Percentiles rank a stretch among this genome's conserved stretches.
Evolutionary conservation across 1,140 invertebrate species (phyloP).

Genomic region (Lasioglossum albipes): DNA sequence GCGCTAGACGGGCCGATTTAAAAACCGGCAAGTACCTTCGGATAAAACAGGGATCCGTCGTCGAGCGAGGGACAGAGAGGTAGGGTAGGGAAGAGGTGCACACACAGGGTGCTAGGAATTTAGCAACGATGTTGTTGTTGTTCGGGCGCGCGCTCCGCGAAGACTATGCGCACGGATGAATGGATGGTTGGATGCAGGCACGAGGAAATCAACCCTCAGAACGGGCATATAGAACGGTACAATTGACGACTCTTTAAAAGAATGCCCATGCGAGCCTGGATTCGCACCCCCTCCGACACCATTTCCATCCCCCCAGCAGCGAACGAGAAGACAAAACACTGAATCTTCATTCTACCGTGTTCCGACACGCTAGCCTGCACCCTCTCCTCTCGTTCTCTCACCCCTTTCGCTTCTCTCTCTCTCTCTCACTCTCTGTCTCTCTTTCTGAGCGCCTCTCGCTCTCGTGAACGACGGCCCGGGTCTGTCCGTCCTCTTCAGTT

Average conservation of each 20-base stretch:
- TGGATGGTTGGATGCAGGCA: slow-evolving; percentile 56
- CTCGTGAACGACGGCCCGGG: slow-evolving; percentile 38
- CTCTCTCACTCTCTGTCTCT: slow-evolving; percentile 37
- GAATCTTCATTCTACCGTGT: slow-evolving; percentile 78
- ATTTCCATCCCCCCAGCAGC: slow-evolving; percentile 50
- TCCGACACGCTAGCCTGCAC: slow-evolving; percentile 69
- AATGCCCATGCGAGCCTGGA: slow-evolving; percentile 73
- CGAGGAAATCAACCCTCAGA: slow-evolving; percentile 70
- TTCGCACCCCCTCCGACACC: slow-evolving; percentile 64
- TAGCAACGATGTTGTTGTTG: slow-evolving; percentile 67
- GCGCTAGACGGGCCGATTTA: slow-evolving; percentile 32
- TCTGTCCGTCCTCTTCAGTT: slow-evolving; percentile 45
- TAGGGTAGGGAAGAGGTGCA: too few relatives aligned
- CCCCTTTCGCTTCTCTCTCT: slow-evolving; percentile 27
- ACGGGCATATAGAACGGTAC: slow-evolving; percentile 70
- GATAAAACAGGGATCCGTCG: not conserved
- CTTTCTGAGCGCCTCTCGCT: slow-evolving; percentile 41
- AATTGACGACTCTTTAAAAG: slow-evolving; percentile 78
- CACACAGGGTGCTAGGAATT: slow-evolving; percentile 51
- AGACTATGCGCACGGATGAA: slow-evolving; percentile 53
- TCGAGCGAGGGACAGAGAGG: too few relatives aligned
- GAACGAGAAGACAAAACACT: slow-evolving; percentile 76
- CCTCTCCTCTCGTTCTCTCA: slow-evolving; percentile 43
- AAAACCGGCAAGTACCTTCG: slow-evolving; percentile 57
- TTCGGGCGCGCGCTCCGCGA: slow-evolving; percentile 58